Conservation (phyloP, 2,113 vertebrate species). For the Hippotragus niger region DNA sequence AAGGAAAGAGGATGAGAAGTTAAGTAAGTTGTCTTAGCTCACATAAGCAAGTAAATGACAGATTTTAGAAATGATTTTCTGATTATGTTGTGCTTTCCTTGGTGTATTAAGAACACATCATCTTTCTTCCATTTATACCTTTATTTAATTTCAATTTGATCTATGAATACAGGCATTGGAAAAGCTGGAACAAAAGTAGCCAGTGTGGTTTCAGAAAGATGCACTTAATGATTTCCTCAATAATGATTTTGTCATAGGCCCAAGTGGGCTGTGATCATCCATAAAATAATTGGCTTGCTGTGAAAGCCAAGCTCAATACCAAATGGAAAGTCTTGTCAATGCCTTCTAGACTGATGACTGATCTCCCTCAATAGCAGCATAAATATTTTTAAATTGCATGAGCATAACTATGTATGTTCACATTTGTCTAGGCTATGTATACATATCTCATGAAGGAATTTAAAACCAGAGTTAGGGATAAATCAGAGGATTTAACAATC, state of each 20-base stretch:
- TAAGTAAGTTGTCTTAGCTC: not conserved
- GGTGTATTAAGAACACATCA: not conserved
- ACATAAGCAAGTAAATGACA: not conserved
- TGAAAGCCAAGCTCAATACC: not conserved
- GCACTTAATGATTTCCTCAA: not conserved
- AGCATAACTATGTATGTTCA: not conserved
- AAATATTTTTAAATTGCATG: not conserved
- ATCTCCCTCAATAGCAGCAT: not conserved
- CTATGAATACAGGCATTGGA: not conserved
- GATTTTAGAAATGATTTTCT: not conserved
- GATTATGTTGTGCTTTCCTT: not conserved
- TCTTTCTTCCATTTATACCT: not conserved
- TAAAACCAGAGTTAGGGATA: not conserved
- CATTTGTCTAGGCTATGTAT: not conserved
- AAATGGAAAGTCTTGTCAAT: not conserved
- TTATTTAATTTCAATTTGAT: constrained; percentile 18
- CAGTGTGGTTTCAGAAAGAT: not conserved
- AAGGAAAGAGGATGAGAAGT: not conserved
- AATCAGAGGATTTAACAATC: not conserved
- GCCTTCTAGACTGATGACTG: not conserved
- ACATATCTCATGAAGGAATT: not conserved
- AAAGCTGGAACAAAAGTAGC: not conserved
- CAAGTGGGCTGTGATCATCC: not conserved
- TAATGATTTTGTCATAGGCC: constrained; percentile 5
- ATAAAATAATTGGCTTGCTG: not conserved